Conservation (phyloP, 1,140 invertebrate species). For the Leptinotarsa defecta region DNA sequence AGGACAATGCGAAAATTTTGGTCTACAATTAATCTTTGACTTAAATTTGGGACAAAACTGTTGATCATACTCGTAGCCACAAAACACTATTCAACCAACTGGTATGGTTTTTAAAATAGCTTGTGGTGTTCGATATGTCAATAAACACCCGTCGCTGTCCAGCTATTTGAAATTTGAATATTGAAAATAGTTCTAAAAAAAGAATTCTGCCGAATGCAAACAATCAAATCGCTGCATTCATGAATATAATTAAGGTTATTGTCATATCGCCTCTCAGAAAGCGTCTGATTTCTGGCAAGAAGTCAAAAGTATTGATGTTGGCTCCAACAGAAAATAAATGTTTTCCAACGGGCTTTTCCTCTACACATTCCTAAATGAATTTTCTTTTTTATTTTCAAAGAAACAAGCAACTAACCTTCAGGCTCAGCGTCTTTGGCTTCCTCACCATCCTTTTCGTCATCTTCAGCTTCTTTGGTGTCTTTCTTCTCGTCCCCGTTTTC, state of each 20-base stretch:
- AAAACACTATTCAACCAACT: too few species aligned
- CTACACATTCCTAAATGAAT: neutral
- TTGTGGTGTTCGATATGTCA: too few species aligned
- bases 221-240: neutral
- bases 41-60: too few species aligned
- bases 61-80: too few species aligned
- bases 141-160: too few species aligned
- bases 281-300: too few species aligned
- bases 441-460: conserved; percentile 57
- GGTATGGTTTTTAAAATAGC: too few species aligned
- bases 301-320: too few species aligned
- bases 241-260: conserved; percentile 11
- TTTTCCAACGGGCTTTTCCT: too few species aligned
- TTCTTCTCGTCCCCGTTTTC: conserved; percentile 24
- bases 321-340: too few species aligned
- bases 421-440: conserved; percentile 60
- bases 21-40: too few species aligned
- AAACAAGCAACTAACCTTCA: conserved; percentile 59
- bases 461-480: conserved; percentile 42
- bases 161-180: neutral
- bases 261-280: conserved; percentile 45
- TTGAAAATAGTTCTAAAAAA: conserved; percentile 1
- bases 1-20: too few species aligned
- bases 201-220: neutral
- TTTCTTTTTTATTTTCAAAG: neutral